Evolutionary conservation across 2,888 invertebrate species (phyloP).

Genomic region (Melipona beecheii): DNA sequence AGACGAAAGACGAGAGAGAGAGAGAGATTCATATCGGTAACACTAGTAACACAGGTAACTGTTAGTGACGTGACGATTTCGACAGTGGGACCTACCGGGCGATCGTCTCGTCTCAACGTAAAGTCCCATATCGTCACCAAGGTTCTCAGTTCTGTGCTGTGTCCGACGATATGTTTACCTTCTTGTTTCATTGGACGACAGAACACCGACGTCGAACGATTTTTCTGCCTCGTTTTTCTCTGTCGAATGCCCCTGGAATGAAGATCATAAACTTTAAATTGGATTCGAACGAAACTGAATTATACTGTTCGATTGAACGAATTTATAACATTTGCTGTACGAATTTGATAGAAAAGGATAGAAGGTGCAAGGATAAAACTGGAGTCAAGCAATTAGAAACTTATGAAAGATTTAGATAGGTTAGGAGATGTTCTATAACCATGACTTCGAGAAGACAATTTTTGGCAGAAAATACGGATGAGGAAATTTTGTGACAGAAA

Average conservation of each 20-base stretch:
- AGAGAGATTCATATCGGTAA: constrained; percentile 70
- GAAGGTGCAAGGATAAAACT: not conserved
- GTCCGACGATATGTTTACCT: constrained; percentile 57
- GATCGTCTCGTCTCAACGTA: constrained; percentile 64
- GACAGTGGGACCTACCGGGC: constrained; percentile 69
- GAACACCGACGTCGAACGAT: constrained; percentile 57
- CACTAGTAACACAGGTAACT: constrained; percentile 74
- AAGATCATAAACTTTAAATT: not conserved
- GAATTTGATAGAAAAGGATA: too few relatives aligned
- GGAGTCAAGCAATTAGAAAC: not conserved
- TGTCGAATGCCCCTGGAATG: constrained; percentile 20
- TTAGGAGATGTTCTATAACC: too few relatives aligned
- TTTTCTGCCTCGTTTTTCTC: constrained; percentile 45
- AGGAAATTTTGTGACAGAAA: too few relatives aligned
- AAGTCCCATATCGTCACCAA: constrained; percentile 66
- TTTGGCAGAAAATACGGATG: too few relatives aligned
- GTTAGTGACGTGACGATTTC: constrained; percentile 76
- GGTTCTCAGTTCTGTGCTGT: constrained; percentile 10
- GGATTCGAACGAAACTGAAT: not conserved
- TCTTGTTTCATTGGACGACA: constrained; percentile 28
- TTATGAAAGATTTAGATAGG: too few relatives aligned
- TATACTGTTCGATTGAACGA: not conserved
- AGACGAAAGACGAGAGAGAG: not conserved
- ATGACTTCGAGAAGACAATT: too few relatives aligned
- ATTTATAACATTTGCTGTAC: not conserved